Percentiles rank a stretch among this genome's conserved stretches.
These are phyloP conservation scores for Patiria miniata DNA, from an alignment of 35 echinoderm and acorn worm species.

Conservation along the genomic window DNA sequence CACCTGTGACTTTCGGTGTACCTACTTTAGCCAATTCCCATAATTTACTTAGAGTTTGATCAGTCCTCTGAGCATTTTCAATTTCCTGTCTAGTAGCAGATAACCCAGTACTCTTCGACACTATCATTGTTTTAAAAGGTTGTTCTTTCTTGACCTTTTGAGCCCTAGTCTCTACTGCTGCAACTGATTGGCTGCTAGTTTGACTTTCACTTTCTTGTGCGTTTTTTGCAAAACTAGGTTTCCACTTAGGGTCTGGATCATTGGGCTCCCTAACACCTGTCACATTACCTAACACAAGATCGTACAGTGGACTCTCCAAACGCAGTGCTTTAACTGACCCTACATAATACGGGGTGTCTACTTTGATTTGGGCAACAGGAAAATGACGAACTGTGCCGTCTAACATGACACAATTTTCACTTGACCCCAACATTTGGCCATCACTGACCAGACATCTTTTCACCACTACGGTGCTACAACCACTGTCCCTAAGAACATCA, in stretches of 20 bases:
- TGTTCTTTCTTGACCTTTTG: constrained; percentile 4
- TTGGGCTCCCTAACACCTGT: constrained; percentile 31
- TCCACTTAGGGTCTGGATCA: constrained; percentile 32
- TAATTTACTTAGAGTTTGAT: background rate
- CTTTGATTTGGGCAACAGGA: constrained; percentile 28
- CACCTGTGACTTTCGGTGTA: background rate
- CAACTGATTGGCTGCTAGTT: background rate
- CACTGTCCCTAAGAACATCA: constrained; percentile 24
- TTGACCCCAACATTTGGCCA: background rate
- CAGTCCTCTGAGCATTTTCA: background rate
- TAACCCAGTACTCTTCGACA: background rate
- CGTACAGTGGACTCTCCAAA: constrained; percentile 39
- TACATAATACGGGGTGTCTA: constrained; percentile 43
- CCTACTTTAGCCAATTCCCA: background rate
- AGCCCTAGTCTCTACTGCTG: constrained; percentile 37
- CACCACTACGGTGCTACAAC: constrained; percentile 43
- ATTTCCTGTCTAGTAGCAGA: constrained; percentile 7
- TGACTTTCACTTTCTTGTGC: background rate
- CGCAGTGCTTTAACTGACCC: constrained; percentile 28
- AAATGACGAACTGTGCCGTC: constrained; percentile 30
- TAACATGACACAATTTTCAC: constrained; percentile 14
- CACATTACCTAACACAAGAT: constrained; percentile 46
- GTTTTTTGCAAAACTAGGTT: background rate
- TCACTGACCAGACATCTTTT: background rate
- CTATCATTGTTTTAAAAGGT: constrained; percentile 35